phyloP scores from a whole-genome alignment of 2,113 vertebrate genomes.

The Salvelinus sp. region DNA sequence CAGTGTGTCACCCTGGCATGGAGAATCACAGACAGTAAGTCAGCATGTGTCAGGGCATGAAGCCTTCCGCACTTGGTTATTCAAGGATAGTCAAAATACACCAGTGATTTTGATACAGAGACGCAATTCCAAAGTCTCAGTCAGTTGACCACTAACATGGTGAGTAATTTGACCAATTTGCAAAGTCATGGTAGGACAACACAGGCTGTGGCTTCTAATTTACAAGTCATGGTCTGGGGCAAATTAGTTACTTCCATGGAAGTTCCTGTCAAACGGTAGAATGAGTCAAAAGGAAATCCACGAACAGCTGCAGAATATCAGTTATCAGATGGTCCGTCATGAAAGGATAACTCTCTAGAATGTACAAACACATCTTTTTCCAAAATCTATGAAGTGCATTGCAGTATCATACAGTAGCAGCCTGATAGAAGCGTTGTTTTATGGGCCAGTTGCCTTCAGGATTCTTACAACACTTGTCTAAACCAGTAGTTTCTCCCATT shows the following conservation, averaged over 20 bases:
- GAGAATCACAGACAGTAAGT: slow-evolving; percentile 40
- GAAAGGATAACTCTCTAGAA: neutral
- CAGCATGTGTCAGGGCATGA: slow-evolving; percentile 34
- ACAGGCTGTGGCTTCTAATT: slow-evolving; percentile 24
- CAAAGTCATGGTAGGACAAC: slow-evolving; percentile 5
- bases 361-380: neutral
- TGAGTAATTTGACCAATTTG: slow-evolving; percentile 10
- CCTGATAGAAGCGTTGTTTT: neutral
- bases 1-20: slow-evolving; percentile 16
- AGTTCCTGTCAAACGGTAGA: slow-evolving; percentile 2
- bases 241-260: neutral
- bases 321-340: neutral
- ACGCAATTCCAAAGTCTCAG: slow-evolving; percentile 10
- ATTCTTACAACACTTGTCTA: neutral
- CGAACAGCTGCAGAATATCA: neutral
- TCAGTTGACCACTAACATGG: slow-evolving; percentile 1
- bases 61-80: slow-evolving; percentile 2
- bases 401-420: neutral
- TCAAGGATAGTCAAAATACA: neutral
- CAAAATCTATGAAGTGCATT: neutral
- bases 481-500: neutral
- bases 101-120: slow-evolving; percentile 17
- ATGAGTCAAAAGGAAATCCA: neutral
- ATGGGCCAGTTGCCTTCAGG: neutral
- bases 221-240: slow-evolving; percentile 15